phyloP scores from a whole-genome alignment of 2,797 vertebrate genomes.

The Falco cherrug region DNA sequence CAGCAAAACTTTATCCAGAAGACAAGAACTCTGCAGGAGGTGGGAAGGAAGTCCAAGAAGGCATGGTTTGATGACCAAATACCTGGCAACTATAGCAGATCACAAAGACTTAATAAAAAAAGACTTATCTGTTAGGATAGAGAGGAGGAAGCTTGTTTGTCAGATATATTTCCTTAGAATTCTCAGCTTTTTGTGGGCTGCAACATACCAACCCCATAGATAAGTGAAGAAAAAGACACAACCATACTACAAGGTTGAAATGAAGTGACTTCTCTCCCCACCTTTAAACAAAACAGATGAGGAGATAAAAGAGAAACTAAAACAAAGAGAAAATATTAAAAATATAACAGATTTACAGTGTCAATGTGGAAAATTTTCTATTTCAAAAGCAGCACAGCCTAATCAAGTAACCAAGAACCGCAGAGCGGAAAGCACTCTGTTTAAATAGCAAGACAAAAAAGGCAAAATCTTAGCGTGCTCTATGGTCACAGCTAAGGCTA shows the following conservation, averaged over 20 bases:
- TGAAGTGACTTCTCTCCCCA: not conserved
- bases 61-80: not conserved
- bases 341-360: not conserved
- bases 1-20: not conserved
- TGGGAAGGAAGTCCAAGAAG: not conserved
- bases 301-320: not conserved
- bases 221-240: not conserved
- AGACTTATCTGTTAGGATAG: not conserved
- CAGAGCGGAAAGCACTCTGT: not conserved
- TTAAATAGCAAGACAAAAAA: not conserved
- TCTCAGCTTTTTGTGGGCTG: not conserved
- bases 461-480: not conserved
- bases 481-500: not conserved
- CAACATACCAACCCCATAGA: not conserved
- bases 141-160: not conserved
- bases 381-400: not conserved
- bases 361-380: not conserved
- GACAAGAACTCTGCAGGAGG: not conserved
- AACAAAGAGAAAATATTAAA: not conserved
- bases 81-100: not conserved
- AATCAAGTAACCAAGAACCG: not conserved
- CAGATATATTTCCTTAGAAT: not conserved
- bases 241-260: not conserved
- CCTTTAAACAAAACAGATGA: not conserved
- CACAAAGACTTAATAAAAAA: not conserved